Base-by-base conservation (phyloP, 2,888 invertebrate species). In the Thalpophila matura region DNA sequence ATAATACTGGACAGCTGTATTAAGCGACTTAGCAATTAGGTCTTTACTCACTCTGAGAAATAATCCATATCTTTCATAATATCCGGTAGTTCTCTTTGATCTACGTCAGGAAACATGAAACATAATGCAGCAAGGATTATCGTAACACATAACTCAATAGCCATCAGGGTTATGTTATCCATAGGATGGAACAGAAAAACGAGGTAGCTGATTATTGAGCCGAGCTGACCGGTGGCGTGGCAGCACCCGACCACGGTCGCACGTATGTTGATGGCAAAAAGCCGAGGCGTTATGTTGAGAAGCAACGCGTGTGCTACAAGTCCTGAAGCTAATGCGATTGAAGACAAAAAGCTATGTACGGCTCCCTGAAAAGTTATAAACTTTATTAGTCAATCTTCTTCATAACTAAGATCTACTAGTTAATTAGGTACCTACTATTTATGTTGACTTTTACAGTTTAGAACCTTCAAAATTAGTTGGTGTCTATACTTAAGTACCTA, bases 41-140 rank as follows among this genome's bases (percentile, higher is more conserved):
- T 31, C 1, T 55, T 6, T 33, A 61, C 88, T 84, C 81, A 94
- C 94, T 93, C 93, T 26, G 88, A 88, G 81, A 89, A 94, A 76
- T 92, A 93, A 79, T 94, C 94, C 94, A 94, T 94, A 68, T 94
- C 94, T 49, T 86, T 87, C 45, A 93, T 78, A 22, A 91, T 77
- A 75, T 94, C 94, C 0, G 94, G 94, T 42, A 94, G 62, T 76
- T 94, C 94, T 69, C 94, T 85, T n/a, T 82, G 80, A 72, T 94
- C 94, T 1, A 93, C 89, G 67, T 93, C 86, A 7, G 91, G 89
- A 9, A 93, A 72, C 1, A 88, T 45, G 46, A 86, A 85, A 42
- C 90, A 89, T 35, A 92, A 53, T 9, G 82, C 80, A 27, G 74
- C 71, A 16, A 91, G 61, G 3, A 80, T 60, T 7, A 89, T 29